A percentile compares a stretch with the other conserved stretches of the same genome.
Evolutionary conservation across 2,797 vertebrate genomes (phyloP).

Genomic region (Echeneis naucrates): DNA sequence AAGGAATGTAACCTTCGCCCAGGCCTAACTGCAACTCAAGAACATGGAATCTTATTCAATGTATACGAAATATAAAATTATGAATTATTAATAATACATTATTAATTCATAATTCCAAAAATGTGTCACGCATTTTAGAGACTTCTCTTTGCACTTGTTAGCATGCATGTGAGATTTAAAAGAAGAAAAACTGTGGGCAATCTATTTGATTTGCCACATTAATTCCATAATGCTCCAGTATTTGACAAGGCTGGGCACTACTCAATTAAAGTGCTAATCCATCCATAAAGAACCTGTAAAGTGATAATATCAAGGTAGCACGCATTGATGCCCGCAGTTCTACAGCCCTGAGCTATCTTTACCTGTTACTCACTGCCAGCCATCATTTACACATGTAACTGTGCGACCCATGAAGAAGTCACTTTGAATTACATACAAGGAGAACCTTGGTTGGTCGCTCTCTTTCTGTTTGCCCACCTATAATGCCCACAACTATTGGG

Average conservation of each 20-base stretch:
- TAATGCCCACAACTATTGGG: neutral
- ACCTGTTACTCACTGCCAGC: slow-evolving; percentile 6
- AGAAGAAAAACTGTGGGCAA: neutral
- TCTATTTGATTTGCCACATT: neutral
- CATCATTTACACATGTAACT: neutral
- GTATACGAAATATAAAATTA: neutral
- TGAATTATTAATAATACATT: no score
- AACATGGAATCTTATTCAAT: neutral
- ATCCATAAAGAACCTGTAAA: neutral
- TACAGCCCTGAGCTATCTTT: slow-evolving; percentile 6
- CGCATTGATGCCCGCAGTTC: neutral
- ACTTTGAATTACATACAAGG: neutral
- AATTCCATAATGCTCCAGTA: neutral
- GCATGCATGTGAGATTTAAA: neutral
- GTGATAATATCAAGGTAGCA: neutral
- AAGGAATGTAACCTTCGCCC: neutral
- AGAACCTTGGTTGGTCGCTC: neutral
- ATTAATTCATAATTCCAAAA: no score
- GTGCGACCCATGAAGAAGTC: neutral
- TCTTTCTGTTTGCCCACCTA: neutral
- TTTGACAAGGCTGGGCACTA: neutral
- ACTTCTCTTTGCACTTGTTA: neutral
- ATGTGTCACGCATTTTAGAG: neutral
- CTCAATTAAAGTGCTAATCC: slow-evolving; percentile 1
- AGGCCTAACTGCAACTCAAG: neutral